Evolutionary conservation across 2,888 invertebrate genomes (phyloP).

Genomic region (Tinea semifulvella): DNA sequence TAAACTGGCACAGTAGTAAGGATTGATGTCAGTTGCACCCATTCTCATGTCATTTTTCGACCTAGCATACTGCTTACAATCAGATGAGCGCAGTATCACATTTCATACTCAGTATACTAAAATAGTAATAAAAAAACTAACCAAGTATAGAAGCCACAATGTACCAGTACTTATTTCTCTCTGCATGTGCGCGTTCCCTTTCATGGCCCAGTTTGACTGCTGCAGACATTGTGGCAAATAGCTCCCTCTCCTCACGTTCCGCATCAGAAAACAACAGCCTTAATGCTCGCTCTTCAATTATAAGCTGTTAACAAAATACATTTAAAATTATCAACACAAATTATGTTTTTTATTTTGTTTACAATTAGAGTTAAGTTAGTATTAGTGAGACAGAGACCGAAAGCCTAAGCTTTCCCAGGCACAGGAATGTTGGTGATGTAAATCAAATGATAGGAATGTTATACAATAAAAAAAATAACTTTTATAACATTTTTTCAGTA

Average conservation of each 20-base stretch:
- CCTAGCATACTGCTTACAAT: too few relatives aligned
- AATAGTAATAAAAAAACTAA: slow-evolving; percentile 28
- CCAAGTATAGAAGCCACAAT: slow-evolving; percentile 74
- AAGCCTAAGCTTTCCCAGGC: too few relatives aligned
- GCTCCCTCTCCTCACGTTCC: slow-evolving; percentile 79
- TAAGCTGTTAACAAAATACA: slow-evolving; percentile 37
- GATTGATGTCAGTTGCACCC: neutral
- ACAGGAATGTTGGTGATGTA: too few relatives aligned
- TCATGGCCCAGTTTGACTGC: slow-evolving; percentile 85
- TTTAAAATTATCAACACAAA: too few relatives aligned
- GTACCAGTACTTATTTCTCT: slow-evolving; percentile 87
- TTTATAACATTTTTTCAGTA: too few relatives aligned
- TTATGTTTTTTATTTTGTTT: too few relatives aligned
- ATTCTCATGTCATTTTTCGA: neutral
- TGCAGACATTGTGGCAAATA: slow-evolving; percentile 76
- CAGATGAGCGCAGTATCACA: too few relatives aligned
- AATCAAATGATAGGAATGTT: too few relatives aligned
- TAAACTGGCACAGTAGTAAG: too few relatives aligned
- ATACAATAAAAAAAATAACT: too few relatives aligned
- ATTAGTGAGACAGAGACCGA: too few relatives aligned
- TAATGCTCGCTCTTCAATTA: slow-evolving; percentile 71
- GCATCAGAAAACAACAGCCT: slow-evolving; percentile 68
- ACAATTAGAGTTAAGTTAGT: too few relatives aligned
- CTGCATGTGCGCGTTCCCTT: slow-evolving; percentile 81
- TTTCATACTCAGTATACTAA: neutral